Percentiles rank a stretch among this genome's conserved stretches.
phyloP scores from a whole-genome alignment of 2,888 invertebrate species.

The Rhagium mordax region DNA sequence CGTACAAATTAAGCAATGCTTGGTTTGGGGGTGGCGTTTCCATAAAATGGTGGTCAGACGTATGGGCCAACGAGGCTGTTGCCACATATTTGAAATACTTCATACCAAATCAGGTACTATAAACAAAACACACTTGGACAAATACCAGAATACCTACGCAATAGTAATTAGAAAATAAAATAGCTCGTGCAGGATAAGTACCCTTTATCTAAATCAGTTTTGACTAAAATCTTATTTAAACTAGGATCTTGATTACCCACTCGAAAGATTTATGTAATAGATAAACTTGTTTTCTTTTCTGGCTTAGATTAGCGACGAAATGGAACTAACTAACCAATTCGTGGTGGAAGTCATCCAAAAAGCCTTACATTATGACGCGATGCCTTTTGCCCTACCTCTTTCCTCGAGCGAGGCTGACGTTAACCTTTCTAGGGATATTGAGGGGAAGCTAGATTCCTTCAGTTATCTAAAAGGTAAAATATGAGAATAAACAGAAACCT shows the following conservation, averaged over 20 bases:
- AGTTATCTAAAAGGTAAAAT: not conserved
- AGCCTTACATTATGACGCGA: not conserved
- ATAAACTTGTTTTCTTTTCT: no score
- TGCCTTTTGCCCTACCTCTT: not conserved
- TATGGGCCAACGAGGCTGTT: conserved; percentile 22
- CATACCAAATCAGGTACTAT: conserved; percentile 2
- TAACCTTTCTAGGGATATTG: not conserved
- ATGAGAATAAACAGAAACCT: no score
- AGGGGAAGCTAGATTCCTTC: not conserved
- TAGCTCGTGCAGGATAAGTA: no score
- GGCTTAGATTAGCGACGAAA: not conserved
- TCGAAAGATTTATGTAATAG: no score
- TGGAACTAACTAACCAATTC: conserved; percentile 10
- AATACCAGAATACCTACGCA: no score
- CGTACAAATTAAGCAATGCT: conserved; percentile 7
- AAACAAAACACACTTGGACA: no score
- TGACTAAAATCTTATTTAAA: no score
- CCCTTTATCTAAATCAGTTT: no score
- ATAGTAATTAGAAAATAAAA: no score
- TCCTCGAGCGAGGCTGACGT: not conserved
- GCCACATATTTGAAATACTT: conserved; percentile 8
- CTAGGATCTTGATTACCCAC: no score
- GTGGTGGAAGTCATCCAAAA: conserved; percentile 18
- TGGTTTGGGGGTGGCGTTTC: conserved; percentile 13
- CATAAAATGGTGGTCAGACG: conserved; percentile 22